Evolutionary conservation across 2,797 vertebrate species (phyloP).

Genomic region (Takifugu ocellatus): DNA sequence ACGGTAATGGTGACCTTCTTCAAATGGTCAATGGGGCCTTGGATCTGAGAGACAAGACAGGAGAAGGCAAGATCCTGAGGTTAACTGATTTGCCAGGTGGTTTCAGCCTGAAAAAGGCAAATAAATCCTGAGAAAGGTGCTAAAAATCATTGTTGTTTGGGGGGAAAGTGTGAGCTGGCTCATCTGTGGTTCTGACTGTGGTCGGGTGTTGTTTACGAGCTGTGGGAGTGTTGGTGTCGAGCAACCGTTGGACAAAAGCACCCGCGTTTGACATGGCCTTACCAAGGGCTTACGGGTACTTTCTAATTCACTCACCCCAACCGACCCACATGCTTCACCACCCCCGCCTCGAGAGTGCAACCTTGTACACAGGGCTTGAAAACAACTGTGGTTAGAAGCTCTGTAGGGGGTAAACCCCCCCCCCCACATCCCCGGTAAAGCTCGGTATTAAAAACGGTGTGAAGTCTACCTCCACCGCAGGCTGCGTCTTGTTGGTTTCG

Average conservation of each 20-base stretch:
- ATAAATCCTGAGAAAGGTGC: background rate
- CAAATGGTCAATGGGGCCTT: conserved; percentile 74
- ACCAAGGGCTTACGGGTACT: conserved; percentile 53
- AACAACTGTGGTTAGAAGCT: conserved; percentile 26
- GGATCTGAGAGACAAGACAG: conserved; percentile 71
- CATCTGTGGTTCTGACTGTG: accelerated
- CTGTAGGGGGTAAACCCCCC: background rate
- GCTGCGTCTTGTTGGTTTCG: conserved; percentile 85
- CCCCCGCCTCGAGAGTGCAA: background rate
- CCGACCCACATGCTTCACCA: conserved; percentile 37
- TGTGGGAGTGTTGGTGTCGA: conserved; percentile 19
- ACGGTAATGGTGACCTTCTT: conserved; percentile 82
- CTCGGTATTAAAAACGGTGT: background rate
- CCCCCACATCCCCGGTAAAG: background rate
- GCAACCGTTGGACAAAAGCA: conserved; percentile 17
- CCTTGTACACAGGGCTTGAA: background rate
- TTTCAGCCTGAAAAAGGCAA: background rate
- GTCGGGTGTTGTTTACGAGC: background rate
- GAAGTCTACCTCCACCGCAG: conserved; percentile 79
- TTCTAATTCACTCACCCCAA: conserved; percentile 44
- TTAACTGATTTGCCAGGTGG: background rate
- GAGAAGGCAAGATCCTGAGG: too few relatives aligned
- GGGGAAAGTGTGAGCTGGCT: background rate
- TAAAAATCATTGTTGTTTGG: background rate
- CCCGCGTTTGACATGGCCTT: conserved; percentile 20